Base-by-base conservation (phyloP, 2,888 invertebrate genomes). In the Plutella xylostella region DNA sequence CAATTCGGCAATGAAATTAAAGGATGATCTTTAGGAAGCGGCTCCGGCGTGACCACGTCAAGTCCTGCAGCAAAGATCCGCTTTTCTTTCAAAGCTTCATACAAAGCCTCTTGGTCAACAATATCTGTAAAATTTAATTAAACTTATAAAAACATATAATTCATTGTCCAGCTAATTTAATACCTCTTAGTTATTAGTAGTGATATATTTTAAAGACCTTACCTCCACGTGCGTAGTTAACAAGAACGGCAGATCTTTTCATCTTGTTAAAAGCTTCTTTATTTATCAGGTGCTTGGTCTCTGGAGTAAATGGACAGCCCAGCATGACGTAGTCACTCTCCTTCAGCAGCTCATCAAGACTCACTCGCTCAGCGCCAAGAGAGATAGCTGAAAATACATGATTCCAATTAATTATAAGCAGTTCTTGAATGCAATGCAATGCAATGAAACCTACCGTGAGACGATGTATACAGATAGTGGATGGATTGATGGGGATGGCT, bases 1-100 rank as follows among this genome's bases (percentile, higher is more conserved):
- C 92, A 91, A 72, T 97, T 97, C 1, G 90, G 87, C 20, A 97
- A 68, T 7, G 85, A 85, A 2, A 93, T 61, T 7, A 97, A 76
- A 11, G 91, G 91, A 64, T 94, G 89, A 61, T 91, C 88, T 2
- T 86, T 65, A 0, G 93, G 90, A 34, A 97, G 58, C 0, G 97
- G 97, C 69, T 97, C 97, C 0, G 97, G 96, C 2, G 89, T 89
- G 55, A 91, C 91, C 2, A 97, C 97, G 68, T 97, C 97, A 2
- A 97, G 78, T 0, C 96, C 97, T 0, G 97, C 97, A 0, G 92
- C 92, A 57, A 90, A 91, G 51, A 97, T 96, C 48, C 85, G 83
- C 0, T 89, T 87, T 11, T 85, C 80, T 52, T 88, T 88, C 20
- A 98, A 74, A 0, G 96, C 96, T 42, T 85, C 78, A 37, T 90